Base-by-base conservation (phyloP, 2,113 vertebrate genomes). In the Campylomormyrus tamandua region DNA sequence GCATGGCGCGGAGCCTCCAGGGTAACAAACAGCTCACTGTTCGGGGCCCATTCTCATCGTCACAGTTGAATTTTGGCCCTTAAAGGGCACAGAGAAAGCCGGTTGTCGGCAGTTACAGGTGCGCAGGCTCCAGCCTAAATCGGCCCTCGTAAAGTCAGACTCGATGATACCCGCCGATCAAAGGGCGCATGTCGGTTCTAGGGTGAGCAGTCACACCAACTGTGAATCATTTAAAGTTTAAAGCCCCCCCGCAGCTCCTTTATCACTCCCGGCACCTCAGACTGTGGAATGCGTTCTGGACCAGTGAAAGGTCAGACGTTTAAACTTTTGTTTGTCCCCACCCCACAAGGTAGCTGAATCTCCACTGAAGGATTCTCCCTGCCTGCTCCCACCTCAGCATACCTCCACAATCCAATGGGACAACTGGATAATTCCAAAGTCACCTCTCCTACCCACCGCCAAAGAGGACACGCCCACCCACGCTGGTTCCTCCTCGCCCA, bases 401-500 rank as follows among this genome's bases (percentile, higher is more conserved):
- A 62, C 31, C 86, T 3, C 11, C 56, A n/a, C 21, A 24, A 42
- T n/a, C 27, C 86, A 15, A 27, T 9, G 8, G n/a, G 50, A 31
- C 31, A 39, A 35, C 53, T 21, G 5, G 19, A 35, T 42, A 80
- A 35, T 5, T 80, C 70, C n/a, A n/a, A 74, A 74, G 66, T 27
- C 53, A 77, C 70, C 11, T 13, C 77, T 45, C 39, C 87, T 86
- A 88, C 91, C 91, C 90, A 39, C 77, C 17, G 3, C 39, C 39
- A 83, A 91, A 90, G 90, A 88, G 92, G 93, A 93, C 91, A 95
- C 94, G 94, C 93, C 91, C 94, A 95, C 94, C 95, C 95, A 94
- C 93, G 92, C 92, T 89, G 93, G 95, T 96, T 97, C 96, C 96
- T 96, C 94, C 92, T 93, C 92, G 52, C 88, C 2, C 89, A 91